A percentile compares a stretch with the other conserved stretches of the same genome.
phyloP scores from a whole-genome alignment of 2,888 invertebrate genomes.

The Taenaris catops region DNA sequence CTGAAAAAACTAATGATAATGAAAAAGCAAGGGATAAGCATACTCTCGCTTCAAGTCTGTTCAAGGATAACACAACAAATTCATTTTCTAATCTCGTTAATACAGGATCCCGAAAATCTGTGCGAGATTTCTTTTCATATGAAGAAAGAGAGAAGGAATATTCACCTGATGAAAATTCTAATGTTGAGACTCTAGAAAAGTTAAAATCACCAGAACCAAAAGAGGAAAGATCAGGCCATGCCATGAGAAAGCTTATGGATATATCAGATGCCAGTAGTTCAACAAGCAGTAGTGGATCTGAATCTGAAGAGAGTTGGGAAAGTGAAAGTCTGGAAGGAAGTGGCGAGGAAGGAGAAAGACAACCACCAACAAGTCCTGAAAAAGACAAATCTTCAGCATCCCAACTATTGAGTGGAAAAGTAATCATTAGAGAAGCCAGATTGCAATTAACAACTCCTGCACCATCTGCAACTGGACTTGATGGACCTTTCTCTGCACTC shows the following conservation, averaged over 20 bases:
- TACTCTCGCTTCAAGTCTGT: slow-evolving; percentile 50
- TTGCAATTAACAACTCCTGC: slow-evolving; percentile 78
- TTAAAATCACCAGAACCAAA: slow-evolving; percentile 50
- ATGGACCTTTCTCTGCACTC: slow-evolving; percentile 83
- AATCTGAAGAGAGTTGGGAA: slow-evolving; percentile 69
- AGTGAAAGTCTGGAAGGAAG: slow-evolving; percentile 58
- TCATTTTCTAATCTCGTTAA: slow-evolving; percentile 53
- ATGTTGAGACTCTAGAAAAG: slow-evolving; percentile 54
- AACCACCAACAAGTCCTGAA: slow-evolving; percentile 62
- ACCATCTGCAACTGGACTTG: slow-evolving; percentile 66
- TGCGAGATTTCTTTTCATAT: slow-evolving; percentile 58
- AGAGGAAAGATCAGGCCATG: slow-evolving; percentile 65
- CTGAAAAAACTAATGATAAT: slow-evolving; percentile 44
- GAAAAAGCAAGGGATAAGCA: slow-evolving; percentile 54
- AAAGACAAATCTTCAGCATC: slow-evolving; percentile 64
- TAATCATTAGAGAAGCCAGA: slow-evolving; percentile 84
- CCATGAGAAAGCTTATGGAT: slow-evolving; percentile 69
- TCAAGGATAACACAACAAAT: slow-evolving; percentile 67
- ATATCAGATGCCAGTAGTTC: slow-evolving; percentile 72
- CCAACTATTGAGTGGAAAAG: slow-evolving; percentile 81
- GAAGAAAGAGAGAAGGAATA: slow-evolving; percentile 56
- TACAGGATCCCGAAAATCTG: slow-evolving; percentile 43
- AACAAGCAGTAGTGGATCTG: slow-evolving; percentile 65
- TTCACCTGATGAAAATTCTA: slow-evolving; percentile 62
- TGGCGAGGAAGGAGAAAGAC: slow-evolving; percentile 59